Evolutionary conservation across 2,888 invertebrate species (phyloP).

Genomic region (Netelia inedita): DNA sequence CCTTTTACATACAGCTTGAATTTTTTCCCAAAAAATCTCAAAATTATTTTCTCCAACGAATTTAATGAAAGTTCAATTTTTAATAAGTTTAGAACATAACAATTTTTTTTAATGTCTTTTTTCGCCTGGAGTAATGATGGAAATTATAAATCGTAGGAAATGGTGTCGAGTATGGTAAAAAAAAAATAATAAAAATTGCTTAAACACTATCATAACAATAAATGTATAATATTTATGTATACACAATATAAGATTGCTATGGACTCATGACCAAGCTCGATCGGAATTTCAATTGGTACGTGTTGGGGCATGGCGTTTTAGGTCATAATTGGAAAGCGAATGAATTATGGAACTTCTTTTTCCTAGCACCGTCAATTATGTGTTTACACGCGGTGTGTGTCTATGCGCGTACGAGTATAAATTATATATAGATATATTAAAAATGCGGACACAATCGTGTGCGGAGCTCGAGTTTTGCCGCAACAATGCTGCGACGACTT

Average conservation of each 20-base stretch:
- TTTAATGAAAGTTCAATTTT: no score
- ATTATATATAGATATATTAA: conserved; percentile 19
- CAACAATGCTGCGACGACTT: conserved; percentile 53
- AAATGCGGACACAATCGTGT: not conserved
- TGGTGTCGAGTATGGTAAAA: no score
- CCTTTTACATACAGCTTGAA: no score
- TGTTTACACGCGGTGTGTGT: conserved; percentile 39
- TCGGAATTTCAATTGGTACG: conserved; percentile 58
- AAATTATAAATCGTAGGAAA: no score
- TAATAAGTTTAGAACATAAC: no score
- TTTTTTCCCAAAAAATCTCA: no score
- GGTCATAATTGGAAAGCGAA: conserved; percentile 71
- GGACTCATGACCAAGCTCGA: conserved; percentile 26
- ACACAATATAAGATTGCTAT: not conserved
- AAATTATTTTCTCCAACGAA: no score
- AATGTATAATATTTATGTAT: not conserved
- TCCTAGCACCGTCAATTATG: conserved; percentile 51
- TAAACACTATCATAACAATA: no score
- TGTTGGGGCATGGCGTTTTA: conserved; percentile 62
- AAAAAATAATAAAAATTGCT: no score
- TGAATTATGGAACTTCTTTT: conserved; percentile 65
- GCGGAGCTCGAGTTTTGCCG: conserved; percentile 45
- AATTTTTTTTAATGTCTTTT: no score
- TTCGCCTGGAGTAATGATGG: no score
- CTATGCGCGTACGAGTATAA: conserved; percentile 1